A percentile compares a stretch with the other conserved stretches of the same genome.
These are phyloP conservation scores for Bubalus kerabau DNA, from an alignment of 2,113 vertebrate genomes.

Conservation along the genomic window DNA sequence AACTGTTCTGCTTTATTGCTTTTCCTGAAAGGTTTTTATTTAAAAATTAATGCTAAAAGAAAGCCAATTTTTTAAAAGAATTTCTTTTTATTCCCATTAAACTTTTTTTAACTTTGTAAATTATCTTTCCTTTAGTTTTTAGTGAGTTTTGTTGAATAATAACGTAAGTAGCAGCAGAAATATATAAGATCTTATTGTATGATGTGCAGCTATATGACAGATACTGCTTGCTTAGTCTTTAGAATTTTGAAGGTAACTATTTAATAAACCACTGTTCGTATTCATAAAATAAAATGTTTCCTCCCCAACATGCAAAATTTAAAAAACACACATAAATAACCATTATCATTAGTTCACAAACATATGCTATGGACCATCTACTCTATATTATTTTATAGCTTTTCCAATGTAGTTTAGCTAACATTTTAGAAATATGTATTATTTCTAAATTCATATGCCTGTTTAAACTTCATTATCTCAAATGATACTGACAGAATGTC, in stretches of 20 bases:
- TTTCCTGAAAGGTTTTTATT: conserved; percentile 66
- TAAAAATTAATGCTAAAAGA: conserved; percentile 66
- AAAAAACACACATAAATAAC: conserved; percentile 90
- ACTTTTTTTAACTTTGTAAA: conserved; percentile 80
- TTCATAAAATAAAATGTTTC: conserved; percentile 82
- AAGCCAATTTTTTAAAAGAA: conserved; percentile 69
- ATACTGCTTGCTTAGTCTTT: conserved; percentile 82
- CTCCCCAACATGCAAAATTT: conserved; percentile 81
- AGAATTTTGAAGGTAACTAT: conserved; percentile 79
- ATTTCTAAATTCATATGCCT: conserved; percentile 99
- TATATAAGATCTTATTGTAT: conserved; percentile 76
- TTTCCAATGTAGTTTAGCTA: conserved; percentile 95
- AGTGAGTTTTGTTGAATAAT: conserved; percentile 85
- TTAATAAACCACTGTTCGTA: conserved; percentile 83
- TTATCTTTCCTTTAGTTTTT: conserved; percentile 84
- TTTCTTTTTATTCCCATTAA: conserved; percentile 80
- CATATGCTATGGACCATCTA: conserved; percentile 95
- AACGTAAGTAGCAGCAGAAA: conserved; percentile 84
- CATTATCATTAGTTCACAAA: conserved; percentile 98
- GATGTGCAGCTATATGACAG: conserved; percentile 76
- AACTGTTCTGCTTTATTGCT: conserved; percentile 48
- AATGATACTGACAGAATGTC: conserved; percentile 99
- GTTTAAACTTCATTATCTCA: conserved; percentile 99
- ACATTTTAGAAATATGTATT: conserved; percentile 96
- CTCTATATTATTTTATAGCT: conserved; percentile 97